A percentile compares a stretch with the other conserved stretches of the same genome.
Conservation (phyloP, 2,113 vertebrate genomes). For the Chionodraco myersi region DNA sequence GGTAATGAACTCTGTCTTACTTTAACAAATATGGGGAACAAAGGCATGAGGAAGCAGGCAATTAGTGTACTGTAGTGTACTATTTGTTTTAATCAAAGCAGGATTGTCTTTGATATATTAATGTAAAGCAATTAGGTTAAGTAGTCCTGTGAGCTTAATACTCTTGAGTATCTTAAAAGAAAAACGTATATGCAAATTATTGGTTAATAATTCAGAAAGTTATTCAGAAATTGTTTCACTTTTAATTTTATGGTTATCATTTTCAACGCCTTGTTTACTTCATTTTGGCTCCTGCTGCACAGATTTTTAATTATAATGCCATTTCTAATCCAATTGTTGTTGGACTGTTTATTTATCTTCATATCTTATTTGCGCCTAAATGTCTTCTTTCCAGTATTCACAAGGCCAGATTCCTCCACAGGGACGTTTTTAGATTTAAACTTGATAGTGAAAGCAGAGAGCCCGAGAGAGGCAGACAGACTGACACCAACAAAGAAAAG, state of each 20-base stretch:
- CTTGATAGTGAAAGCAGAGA: background rate
- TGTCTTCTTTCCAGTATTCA: background rate
- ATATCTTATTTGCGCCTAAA: background rate
- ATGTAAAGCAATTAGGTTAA: constrained; percentile 1
- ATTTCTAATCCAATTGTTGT: background rate
- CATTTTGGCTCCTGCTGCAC: background rate
- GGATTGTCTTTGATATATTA: background rate
- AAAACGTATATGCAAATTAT: constrained; percentile 1
- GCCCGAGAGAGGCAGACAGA: background rate
- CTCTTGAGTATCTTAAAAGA: background rate
- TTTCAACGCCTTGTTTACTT: background rate
- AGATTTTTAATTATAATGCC: background rate
- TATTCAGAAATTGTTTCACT: background rate
- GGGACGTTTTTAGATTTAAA: background rate
- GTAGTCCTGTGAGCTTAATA: background rate
- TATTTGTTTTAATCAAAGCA: constrained; percentile 1
- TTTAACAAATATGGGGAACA: constrained; percentile 1
- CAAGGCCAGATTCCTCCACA: background rate
- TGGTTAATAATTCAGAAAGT: background rate
- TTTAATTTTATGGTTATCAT: background rate
- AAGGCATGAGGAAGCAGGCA: background rate
- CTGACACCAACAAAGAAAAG: constrained; percentile 12
- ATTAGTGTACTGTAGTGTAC: too few species aligned
- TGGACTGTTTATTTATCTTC: background rate
- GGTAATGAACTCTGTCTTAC: constrained; percentile 25